phyloP scores from a whole-genome alignment of 2,113 vertebrate species.

The Hiodon alosoides region DNA sequence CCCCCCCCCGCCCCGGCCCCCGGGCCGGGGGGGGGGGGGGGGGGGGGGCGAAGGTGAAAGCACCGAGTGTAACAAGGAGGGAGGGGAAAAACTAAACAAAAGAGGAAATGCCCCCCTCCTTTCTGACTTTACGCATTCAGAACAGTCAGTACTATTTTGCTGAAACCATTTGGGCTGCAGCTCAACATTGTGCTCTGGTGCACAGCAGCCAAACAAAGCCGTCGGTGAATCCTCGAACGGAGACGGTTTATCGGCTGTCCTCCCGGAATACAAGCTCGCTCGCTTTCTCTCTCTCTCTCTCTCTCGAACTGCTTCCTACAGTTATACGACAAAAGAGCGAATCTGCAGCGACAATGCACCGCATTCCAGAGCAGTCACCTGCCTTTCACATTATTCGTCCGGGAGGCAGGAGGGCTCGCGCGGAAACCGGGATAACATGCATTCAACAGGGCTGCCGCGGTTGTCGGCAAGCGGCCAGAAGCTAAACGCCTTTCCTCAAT shows the following conservation, averaged over 20 bases:
- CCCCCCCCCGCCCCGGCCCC: too few species aligned
- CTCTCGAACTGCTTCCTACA: constrained; percentile 16
- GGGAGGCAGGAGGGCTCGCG: not conserved
- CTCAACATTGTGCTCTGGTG: too few species aligned
- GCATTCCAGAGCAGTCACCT: not conserved
- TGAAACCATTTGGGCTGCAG: too few species aligned
- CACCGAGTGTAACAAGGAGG: not conserved
- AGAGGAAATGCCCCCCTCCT: not conserved
- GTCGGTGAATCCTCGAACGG: too few species aligned
- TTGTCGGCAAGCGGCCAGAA: constrained; percentile 59
- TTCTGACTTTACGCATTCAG: too few species aligned
- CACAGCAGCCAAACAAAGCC: too few species aligned
- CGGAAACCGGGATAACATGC: not conserved
- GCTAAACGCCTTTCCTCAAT: constrained; percentile 56
- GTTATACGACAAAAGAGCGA: not conserved
- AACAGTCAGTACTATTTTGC: too few species aligned
- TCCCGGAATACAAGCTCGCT: too few species aligned
- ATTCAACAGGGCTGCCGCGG: constrained; percentile 6
- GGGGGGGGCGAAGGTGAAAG: too few species aligned
- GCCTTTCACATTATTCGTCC: too few species aligned
- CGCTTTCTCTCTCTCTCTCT: not conserved
- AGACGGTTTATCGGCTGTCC: too few species aligned
- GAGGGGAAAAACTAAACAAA: not conserved
- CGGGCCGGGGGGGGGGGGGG: too few species aligned
- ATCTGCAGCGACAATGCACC: not conserved